Evolutionary conservation across 2,888 invertebrate species (phyloP).

Genomic region (Drosophila heteroneura): DNA sequence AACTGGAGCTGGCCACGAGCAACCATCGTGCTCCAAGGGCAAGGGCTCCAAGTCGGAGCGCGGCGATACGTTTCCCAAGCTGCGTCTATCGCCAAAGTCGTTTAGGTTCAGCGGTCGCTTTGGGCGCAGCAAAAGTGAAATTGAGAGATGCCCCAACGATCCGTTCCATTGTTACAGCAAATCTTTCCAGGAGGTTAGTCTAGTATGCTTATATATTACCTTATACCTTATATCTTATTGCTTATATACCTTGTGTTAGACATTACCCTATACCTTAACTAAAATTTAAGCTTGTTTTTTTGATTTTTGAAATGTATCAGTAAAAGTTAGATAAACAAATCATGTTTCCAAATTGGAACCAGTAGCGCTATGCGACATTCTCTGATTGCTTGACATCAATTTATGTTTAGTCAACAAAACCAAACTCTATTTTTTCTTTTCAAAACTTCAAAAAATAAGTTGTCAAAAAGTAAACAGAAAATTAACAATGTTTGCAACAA

Average conservation of each 20-base stretch:
- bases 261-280: no score
- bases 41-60: constrained; percentile 82
- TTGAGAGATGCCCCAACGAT: constrained; percentile 83
- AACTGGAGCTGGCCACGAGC: constrained; percentile 15
- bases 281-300: no score
- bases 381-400: background rate
- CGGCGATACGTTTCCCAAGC: constrained; percentile 84
- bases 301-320: background rate
- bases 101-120: constrained; percentile 85
- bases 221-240: background rate
- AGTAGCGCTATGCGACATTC: background rate
- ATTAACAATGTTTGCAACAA: background rate
- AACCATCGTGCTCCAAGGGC: constrained; percentile 38
- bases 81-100: constrained; percentile 84
- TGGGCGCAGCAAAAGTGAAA: constrained; percentile 85
- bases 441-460: background rate
- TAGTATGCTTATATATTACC: background rate
- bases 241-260: no score
- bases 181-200: constrained; percentile 84
- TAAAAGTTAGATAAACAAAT: background rate
- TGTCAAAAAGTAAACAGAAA: background rate
- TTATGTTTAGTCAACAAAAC: background rate
- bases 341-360: background rate
- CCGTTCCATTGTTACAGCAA: constrained; percentile 84
- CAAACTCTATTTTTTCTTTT: no score